These are phyloP conservation scores for Poeciliopsis gracilis DNA, from an alignment of 2,797 vertebrate species.

Conservation along the genomic window DNA sequence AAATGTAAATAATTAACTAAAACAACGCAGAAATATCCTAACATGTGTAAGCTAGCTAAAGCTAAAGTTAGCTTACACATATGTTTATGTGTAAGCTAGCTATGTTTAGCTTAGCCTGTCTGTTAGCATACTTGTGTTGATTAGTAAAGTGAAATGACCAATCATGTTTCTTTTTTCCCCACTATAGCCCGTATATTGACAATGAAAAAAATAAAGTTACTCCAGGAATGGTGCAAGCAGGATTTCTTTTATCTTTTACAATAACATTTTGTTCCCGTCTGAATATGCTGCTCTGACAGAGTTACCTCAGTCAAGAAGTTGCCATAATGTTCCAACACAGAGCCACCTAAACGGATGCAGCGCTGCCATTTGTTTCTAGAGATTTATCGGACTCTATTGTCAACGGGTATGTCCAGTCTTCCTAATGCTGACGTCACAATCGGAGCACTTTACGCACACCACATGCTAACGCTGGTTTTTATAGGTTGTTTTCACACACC, in stretches of 20 bases:
- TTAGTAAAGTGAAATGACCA: neutral
- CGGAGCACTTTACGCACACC: neutral
- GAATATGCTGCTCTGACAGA: neutral
- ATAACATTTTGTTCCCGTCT: neutral
- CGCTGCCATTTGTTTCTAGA: neutral
- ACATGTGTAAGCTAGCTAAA: no score
- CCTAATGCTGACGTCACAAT: neutral
- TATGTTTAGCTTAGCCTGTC: conserved; percentile 4
- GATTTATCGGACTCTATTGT: neutral
- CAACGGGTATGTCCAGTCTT: neutral
- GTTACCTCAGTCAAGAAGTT: neutral
- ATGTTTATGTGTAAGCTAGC: no score
- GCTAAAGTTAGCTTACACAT: no score
- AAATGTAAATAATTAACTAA: conserved; percentile 26
- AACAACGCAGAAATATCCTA: conserved; percentile 5
- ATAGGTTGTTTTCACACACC: neutral
- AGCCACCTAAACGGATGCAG: neutral
- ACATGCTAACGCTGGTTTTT: neutral
- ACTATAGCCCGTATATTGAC: neutral
- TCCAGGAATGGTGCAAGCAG: neutral
- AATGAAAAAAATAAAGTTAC: neutral
- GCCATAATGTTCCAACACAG: neutral
- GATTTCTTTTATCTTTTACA: neutral
- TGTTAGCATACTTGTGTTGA: conserved; percentile 4
- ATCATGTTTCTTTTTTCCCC: no score